Evolutionary conservation across 2,888 invertebrate species (phyloP), one percentile per base, ranked within the genome.

Genomic region (Nomada flava): DNA sequence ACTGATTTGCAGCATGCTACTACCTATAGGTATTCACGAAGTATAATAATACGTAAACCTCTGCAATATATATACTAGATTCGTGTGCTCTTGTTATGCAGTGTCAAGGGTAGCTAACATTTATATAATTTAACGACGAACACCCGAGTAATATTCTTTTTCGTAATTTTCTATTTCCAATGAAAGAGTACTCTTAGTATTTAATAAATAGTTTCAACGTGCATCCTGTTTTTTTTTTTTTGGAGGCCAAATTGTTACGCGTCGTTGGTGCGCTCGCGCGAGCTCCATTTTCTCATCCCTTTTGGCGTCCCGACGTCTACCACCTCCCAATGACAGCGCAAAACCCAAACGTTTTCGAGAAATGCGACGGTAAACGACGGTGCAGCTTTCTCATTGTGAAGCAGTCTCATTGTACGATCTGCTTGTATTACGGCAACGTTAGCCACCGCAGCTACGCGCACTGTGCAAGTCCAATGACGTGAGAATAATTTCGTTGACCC

Each of bases 401-500:
- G n/a, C 44, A 42, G 13, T 0, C 13, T 26, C 62, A 84, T 84
- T 84, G 80, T 80, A 71, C 53, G 57, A 55, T 65, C 60, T 36
- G 59, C 26, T 52, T 62, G 70, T 69, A 74, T 70, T 65, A 63
- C 70, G 73, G 62, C 71, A 50, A 63, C 47, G 36, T 42, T 42
- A 52, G 55, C 59, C 64, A 65, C 55, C 59, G 15, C 47, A 57
- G 59, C 63, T 83, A 64, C 57, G 80, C 68, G 65, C 64, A 71
- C 79, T 82, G 57, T 77, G 23, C 55, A 29, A 55, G 67, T 10
- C 23, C 82, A 82, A 85, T 85, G 88, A 88, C 83, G 81, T 72
- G 81, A 65, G 76, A 72, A 78, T 88, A 86, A 88, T 88, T 85
- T 67, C 64, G n/a, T 26, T 63, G 68, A 18, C 29, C 86, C 78